These are phyloP conservation scores for Axea sp. DNA, from an alignment of 2,888 invertebrate species.

Conservation along the genomic window DNA sequence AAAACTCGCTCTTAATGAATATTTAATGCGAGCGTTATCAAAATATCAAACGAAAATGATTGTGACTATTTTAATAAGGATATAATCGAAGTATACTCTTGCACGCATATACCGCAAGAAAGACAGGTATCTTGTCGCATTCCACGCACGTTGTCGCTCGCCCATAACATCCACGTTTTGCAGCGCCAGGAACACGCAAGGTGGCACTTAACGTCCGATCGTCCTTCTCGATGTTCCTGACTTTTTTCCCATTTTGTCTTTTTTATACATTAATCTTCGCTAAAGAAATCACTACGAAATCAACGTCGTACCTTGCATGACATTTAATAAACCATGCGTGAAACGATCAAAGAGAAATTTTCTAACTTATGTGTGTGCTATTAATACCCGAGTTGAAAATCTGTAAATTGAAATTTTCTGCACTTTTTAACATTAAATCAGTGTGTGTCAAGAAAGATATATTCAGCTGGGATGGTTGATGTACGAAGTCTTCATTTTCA, in stretches of 20 bases:
- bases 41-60: slow-evolving; percentile 44
- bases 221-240: slow-evolving; percentile 43
- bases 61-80: slow-evolving; percentile 57
- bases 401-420: slow-evolving; percentile 14
- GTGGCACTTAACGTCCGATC: slow-evolving; percentile 63
- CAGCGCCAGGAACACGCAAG: slow-evolving; percentile 60
- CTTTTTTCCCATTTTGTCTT: slow-evolving; percentile 45
- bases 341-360: slow-evolving; percentile 60
- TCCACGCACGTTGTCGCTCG: slow-evolving; percentile 63
- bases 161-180: slow-evolving; percentile 59
- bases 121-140: slow-evolving; percentile 62
- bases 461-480: too few relatives aligned
- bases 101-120: slow-evolving; percentile 39
- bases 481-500: too few relatives aligned
- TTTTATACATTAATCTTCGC: slow-evolving; percentile 50
- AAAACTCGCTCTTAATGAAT: too few relatives aligned
- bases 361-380: slow-evolving; percentile 33
- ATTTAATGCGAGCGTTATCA: slow-evolving; percentile 35
- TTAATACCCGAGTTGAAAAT: slow-evolving; percentile 25
- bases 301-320: slow-evolving; percentile 59
- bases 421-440: slow-evolving; percentile 2
- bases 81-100: slow-evolving; percentile 44
- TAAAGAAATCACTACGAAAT: slow-evolving; percentile 60
- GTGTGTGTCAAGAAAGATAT: too few relatives aligned
- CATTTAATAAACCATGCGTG: slow-evolving; percentile 67